Base-by-base conservation (phyloP, 2,797 vertebrate genomes). In the Columba guinea region DNA sequence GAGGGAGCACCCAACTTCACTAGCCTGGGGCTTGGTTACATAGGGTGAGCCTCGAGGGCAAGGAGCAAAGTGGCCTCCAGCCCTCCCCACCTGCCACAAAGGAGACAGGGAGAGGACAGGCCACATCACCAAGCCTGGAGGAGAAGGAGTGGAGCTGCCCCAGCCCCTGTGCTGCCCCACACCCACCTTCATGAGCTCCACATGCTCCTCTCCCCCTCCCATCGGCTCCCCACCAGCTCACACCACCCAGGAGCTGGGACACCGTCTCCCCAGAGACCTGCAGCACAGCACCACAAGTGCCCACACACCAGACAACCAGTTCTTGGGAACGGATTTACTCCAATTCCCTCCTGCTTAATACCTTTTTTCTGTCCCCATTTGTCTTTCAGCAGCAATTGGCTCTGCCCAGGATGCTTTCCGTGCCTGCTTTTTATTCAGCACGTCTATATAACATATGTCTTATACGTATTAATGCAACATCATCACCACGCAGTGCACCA, bases 181-280 rank as follows among this genome's bases (percentile, higher is more conserved):
- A 0, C 13, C 32, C 27, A 15, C 13, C 24, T 60, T 37, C 49
- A 35, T 0, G 1, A 82, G 63, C 14, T 24, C 24, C 53, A 58
- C 3, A 0, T 2, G 13, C 59, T 56, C 35, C 41, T 2, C 1
- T 2, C 10, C 35, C 41, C 1, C 1, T 2, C 10, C 67, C 18
- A 35, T 28, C 23, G 1, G 22, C 27, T 37, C n/a, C 28, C 48
- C 19, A 4, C 10, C 48, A 32, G n/a, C 16, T n/a, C 5, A 4
- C 56, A 30, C 7, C 9, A 53, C n/a, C 46, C 55, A 64, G 53
- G 53, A 71, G 22, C 41, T 37, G 48, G 55, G 78, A 78, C 1
- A 3, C 46, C 11, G 1, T 26, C 63, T 55, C 3, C 35, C 24
- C 10, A 21, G 19, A 8, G 32, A 17, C n/a, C 32, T 34, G 18